These are phyloP conservation scores for Chromoteleia sp. DNA, from an alignment of 2,888 invertebrate genomes.

Conservation along the genomic window DNA sequence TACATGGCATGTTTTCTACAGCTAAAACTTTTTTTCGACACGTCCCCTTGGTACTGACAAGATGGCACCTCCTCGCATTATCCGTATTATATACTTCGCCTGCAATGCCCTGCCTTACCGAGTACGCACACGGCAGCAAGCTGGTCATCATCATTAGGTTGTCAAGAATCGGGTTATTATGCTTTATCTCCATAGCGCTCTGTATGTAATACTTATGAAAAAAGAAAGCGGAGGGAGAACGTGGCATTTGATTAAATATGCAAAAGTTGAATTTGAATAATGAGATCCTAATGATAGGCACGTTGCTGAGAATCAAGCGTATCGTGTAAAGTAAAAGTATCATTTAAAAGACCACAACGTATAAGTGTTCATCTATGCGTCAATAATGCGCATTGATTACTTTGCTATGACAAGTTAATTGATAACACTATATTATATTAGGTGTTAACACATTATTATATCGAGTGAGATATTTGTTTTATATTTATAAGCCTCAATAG, in stretches of 20 bases:
- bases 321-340: constrained; percentile 41
- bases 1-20: constrained; percentile 51
- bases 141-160: constrained; percentile 84
- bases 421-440: no score
- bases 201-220: constrained; percentile 77
- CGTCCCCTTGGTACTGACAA: constrained; percentile 77
- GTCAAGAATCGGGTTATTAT: constrained; percentile 84
- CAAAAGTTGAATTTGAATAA: constrained; percentile 84
- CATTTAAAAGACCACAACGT: constrained; percentile 35
- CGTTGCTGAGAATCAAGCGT: constrained; percentile 57
- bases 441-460: constrained; percentile 10
- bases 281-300: constrained; percentile 82
- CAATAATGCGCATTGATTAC: constrained; percentile 38
- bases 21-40: constrained; percentile 67
- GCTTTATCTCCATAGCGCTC: constrained; percentile 82
- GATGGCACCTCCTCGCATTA: constrained; percentile 82
- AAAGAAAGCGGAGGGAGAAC: constrained; percentile 63
- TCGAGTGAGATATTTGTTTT: background rate
- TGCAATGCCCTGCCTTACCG: constrained; percentile 74
- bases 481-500: no score
- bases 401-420: constrained; percentile 30
- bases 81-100: constrained; percentile 78
- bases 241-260: constrained; percentile 82
- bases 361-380: constrained; percentile 17
- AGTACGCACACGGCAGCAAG: constrained; percentile 80